Base-by-base conservation (phyloP, 2,888 invertebrate genomes). In the Drosophila quinaria region DNA sequence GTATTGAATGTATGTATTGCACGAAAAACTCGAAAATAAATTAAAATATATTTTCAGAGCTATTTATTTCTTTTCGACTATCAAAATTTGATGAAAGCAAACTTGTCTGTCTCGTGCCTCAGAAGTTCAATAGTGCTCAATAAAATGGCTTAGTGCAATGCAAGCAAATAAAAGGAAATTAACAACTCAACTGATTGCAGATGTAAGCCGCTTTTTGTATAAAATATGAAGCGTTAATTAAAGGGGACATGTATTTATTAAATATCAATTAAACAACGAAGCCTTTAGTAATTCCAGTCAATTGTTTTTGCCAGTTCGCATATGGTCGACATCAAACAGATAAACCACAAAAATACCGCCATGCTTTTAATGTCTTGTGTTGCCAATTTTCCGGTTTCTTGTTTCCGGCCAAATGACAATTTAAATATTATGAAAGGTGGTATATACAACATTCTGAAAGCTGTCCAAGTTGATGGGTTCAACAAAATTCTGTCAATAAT, bases 201-300 rank as follows among this genome's bases (percentile, higher is more conserved):
- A 61, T 74, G 74, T 81, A 74, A 81, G 74, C 74, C 49, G 67
- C 67, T 74, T 81, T 71, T 68, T 75, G 62, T 31, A 59, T 81
- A 62, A 70, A 60, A 63, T 65, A 68, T 65, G 55, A 62, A 52
- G 64, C 44, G 50, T 47, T 60, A 70, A 71, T 78, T 73, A 81
- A 74, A 51, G 31, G 56, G 58, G 33, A 81, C 75, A 56, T 15
- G 81, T 71, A 70, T 82, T 29, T 71, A 79, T 83, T 71, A 74
- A 79, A 63, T 65, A 56, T 64, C 60, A 65, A 66, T 71, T 68
- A 56, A 79, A 54, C 64, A 41, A 31, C 15, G 49, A 9, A 41
- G 61, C 19, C 47, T 17, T 41, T 39, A 60, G 76, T 58, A 65
- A 72, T 54, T 17, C 46, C 25, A 55, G 74, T 68, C 56, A 78